Base-by-base conservation (phyloP, 2,113 vertebrate species). In the Callopanchax toddi region DNA sequence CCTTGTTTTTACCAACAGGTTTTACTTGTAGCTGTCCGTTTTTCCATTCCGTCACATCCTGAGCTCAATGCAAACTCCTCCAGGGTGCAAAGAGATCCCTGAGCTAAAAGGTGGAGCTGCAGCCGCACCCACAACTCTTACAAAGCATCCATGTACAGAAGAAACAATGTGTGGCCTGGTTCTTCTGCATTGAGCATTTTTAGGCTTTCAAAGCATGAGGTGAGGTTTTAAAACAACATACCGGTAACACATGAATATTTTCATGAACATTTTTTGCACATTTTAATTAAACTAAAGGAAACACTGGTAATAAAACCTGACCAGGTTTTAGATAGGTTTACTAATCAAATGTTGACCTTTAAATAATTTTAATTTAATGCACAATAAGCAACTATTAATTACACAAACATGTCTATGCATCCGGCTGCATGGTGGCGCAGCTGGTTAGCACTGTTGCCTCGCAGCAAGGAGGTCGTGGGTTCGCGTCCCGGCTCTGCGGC, bases 231-330 rank as follows among this genome's bases (percentile, higher is more conserved):
- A 6, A 32, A 32, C 2, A 32, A 32, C 29, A 26, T 26, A n/a
- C n/a, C n/a, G n/a, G n/a, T n/a, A n/a, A n/a, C 11, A 37, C 36
- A 37, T 11, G 11, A 37, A 37, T 11, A 11, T 37, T 83, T 92
- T 26, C 34, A 57, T 32, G 8, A 32, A 32, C 4, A 32, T 8
- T 32, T 32, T 32, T 32, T 32, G n/a, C n/a, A n/a, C n/a, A n/a
- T n/a, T n/a, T n/a, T n/a, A n/a, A n/a, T n/a, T n/a, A n/a, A n/a
- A n/a, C n/a, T n/a, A n/a, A n/a, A n/a, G n/a, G n/a, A n/a, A n/a
- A n/a, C n/a, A n/a, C n/a, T n/a, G 29, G 6, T 32, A 8, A 7
- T 32, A 9, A 26, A 26, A 26, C 6, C 26, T 40, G 13, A 40
- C 15, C 39, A 17, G 15, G 11, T 39, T 13, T 36, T n/a, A n/a